phyloP scores from a whole-genome alignment of 53 echinoderm and acorn worm species.

The Temnopleurus reevesii region DNA sequence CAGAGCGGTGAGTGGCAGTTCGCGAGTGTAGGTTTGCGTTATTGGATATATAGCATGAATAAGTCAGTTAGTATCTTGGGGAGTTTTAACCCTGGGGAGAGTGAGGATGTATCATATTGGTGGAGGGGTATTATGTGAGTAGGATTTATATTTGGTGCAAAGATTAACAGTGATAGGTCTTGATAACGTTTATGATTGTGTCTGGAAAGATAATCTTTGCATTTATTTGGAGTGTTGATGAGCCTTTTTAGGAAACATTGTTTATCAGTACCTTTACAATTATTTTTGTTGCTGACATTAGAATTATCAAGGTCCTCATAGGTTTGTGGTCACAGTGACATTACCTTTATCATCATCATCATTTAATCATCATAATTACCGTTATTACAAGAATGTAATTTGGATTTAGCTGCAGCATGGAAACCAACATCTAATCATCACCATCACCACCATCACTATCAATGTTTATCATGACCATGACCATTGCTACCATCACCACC shows the following conservation, averaged over 20 bases:
- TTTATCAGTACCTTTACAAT: not conserved
- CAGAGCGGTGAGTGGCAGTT: not conserved
- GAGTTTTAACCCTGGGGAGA: not conserved
- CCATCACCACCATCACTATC: too few relatives aligned
- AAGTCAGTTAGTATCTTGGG: not conserved
- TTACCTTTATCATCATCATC: too few relatives aligned
- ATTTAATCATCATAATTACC: too few relatives aligned
- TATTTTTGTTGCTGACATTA: too few relatives aligned
- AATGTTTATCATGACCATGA: not conserved
- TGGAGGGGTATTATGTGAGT: not conserved
- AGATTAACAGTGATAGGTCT: too few relatives aligned
- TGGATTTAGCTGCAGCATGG: not conserved
- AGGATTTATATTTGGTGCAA: not conserved
- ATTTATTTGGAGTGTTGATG: too few relatives aligned
- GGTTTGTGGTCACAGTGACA: too few relatives aligned
- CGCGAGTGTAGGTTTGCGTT: not conserved
- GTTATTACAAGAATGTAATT: not conserved
- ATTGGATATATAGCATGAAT: constrained; percentile 34
- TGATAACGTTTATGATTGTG: too few relatives aligned
- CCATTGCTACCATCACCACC: not conserved
- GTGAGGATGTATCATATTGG: not conserved
- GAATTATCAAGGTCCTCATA: too few relatives aligned
- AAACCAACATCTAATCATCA: not conserved
- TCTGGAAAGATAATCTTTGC: too few relatives aligned
- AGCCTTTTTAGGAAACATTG: too few relatives aligned